A percentile compares a stretch with the other conserved stretches of the same genome.
phyloP scores from a whole-genome alignment of 2,113 vertebrate genomes.

The Ptilorrhoa leucosticta region DNA sequence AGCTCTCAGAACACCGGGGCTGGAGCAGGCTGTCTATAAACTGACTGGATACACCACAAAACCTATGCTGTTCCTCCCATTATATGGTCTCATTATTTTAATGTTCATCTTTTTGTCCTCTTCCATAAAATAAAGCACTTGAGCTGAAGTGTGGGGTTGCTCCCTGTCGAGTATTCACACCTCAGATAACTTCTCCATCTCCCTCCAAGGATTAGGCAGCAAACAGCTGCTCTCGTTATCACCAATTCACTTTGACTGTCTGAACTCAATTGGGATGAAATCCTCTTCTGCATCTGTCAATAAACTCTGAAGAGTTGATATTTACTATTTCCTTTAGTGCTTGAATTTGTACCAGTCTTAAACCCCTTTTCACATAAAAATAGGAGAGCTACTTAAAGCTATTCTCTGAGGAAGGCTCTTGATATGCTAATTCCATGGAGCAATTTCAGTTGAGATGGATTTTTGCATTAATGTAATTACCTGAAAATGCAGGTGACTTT shows the following conservation, averaged over 20 bases:
- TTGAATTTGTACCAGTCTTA: neutral
- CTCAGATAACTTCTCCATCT: neutral
- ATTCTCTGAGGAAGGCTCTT: conserved; percentile 50
- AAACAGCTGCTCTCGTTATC: neutral
- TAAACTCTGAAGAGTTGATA: neutral
- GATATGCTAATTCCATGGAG: conserved; percentile 48
- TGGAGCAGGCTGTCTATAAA: neutral
- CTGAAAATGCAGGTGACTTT: conserved; percentile 58
- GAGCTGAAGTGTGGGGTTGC: neutral
- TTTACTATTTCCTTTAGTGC: conserved; percentile 18
- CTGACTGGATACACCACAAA: neutral
- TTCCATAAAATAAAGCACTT: neutral
- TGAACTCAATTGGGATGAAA: neutral
- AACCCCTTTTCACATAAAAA: conserved; percentile 1
- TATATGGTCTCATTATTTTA: neutral
- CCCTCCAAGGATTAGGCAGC: neutral
- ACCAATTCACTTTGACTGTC: neutral
- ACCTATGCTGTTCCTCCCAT: accelerated
- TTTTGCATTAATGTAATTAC: conserved; percentile 62
- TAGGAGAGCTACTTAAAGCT: neutral
- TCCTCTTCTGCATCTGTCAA: neutral
- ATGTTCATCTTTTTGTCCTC: neutral
- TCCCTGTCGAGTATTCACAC: neutral
- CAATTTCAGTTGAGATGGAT: conserved; percentile 22
- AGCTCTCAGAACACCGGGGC: neutral